Percentiles rank a stretch among this genome's conserved stretches.
These are phyloP conservation scores for Sciurus carolinensis DNA, from an alignment of 2,797 vertebrate species.

Conservation along the genomic window DNA sequence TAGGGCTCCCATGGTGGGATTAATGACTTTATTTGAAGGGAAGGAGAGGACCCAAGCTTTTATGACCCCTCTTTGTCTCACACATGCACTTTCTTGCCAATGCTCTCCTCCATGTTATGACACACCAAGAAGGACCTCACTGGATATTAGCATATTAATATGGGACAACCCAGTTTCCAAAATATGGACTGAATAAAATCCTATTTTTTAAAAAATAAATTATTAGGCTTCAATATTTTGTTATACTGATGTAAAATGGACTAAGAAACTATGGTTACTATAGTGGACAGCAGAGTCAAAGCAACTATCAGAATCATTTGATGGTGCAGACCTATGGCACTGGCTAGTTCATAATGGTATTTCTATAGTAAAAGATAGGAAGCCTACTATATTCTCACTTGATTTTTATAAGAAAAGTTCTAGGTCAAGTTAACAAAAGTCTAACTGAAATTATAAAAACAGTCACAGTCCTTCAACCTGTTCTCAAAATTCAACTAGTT, in stretches of 20 bases:
- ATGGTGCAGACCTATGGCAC: background rate
- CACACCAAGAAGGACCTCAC: background rate
- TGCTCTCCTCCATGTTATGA: background rate
- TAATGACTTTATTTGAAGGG: background rate
- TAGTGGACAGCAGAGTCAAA: background rate
- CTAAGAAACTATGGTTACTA: background rate
- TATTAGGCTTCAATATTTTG: background rate
- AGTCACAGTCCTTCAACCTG: background rate
- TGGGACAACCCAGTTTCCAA: background rate
- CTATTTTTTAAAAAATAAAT: background rate
- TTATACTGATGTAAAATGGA: background rate
- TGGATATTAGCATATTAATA: background rate
- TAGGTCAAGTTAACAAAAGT: background rate
- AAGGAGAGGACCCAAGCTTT: background rate
- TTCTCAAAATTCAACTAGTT: background rate
- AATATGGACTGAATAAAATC: background rate
- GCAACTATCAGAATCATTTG: background rate
- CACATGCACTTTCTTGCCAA: background rate
- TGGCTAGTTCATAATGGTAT: background rate
- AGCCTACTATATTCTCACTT: background rate
- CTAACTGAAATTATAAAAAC: background rate
- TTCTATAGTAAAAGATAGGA: background rate
- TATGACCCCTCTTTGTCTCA: background rate
- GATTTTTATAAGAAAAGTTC: background rate
- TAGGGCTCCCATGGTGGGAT: background rate